Evolutionary conservation across 2,797 vertebrate genomes (phyloP).

Genomic region (Lepilemur septentrionalis): DNA sequence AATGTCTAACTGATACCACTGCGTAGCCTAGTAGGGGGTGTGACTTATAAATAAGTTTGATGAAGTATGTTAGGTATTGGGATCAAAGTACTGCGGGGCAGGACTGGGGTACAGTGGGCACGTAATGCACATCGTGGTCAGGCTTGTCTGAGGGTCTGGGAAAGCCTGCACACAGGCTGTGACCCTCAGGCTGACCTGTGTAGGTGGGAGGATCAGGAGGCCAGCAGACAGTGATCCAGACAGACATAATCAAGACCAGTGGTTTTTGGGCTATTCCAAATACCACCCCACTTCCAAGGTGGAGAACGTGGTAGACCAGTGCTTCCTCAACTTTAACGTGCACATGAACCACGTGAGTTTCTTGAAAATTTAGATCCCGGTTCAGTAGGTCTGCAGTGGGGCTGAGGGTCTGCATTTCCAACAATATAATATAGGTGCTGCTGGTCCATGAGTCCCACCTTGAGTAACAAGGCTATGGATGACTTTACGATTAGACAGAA

Average conservation of each 20-base stretch:
- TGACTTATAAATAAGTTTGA: not conserved
- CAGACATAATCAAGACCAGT: not conserved
- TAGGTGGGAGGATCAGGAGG: not conserved
- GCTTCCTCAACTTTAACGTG: not conserved
- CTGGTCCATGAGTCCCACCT: not conserved
- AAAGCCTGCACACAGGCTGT: not conserved
- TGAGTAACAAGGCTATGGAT: not conserved
- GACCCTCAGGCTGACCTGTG: not conserved
- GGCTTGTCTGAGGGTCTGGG: not conserved
- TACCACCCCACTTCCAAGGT: not conserved
- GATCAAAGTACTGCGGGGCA: no score
- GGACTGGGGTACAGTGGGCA: no score
- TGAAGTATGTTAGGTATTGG: not conserved
- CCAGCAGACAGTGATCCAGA: not conserved
- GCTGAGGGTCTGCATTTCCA: not conserved
- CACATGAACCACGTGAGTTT: not conserved
- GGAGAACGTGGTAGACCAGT: not conserved
- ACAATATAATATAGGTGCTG: not conserved
- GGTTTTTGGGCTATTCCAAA: not conserved
- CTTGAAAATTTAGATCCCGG: not conserved
- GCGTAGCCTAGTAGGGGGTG: not conserved
- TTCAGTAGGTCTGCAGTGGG: no score
- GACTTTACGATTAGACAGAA: not conserved
- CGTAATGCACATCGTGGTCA: no score
- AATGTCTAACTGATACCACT: not conserved